phyloP scores from a whole-genome alignment of 2,113 vertebrate genomes.

The Nothoprocta perdicaria region DNA sequence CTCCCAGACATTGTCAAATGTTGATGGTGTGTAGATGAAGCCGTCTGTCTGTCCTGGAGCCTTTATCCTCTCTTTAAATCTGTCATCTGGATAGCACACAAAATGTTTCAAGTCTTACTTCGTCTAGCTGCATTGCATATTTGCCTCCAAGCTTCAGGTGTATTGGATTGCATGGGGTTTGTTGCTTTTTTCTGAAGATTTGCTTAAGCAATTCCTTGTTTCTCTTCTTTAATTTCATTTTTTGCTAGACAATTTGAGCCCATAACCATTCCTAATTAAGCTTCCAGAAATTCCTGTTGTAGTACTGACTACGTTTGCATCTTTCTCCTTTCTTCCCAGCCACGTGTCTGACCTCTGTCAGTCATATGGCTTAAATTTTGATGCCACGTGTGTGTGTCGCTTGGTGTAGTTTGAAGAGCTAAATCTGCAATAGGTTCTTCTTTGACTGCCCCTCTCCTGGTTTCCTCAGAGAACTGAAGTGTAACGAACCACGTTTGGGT shows the following conservation, averaged over 20 bases:
- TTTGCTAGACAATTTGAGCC: background rate
- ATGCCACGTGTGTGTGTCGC: background rate
- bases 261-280: background rate
- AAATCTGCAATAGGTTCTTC: background rate
- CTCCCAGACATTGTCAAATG: background rate
- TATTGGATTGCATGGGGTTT: background rate
- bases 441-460: background rate
- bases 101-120: background rate
- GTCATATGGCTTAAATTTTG: background rate
- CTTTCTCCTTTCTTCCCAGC: background rate
- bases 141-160: background rate
- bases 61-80: background rate
- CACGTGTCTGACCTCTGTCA: background rate
- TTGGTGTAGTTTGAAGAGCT: background rate
- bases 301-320: background rate
- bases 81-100: background rate
- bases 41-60: background rate
- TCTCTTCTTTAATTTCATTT: background rate
- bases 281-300: background rate
- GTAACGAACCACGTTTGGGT: background rate
- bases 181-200: background rate
- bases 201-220: background rate
- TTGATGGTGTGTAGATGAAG: background rate
- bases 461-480: background rate
- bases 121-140: rapidly evolving